Conservation (phyloP, 2,888 invertebrate genomes). For the Timema cristinae region DNA sequence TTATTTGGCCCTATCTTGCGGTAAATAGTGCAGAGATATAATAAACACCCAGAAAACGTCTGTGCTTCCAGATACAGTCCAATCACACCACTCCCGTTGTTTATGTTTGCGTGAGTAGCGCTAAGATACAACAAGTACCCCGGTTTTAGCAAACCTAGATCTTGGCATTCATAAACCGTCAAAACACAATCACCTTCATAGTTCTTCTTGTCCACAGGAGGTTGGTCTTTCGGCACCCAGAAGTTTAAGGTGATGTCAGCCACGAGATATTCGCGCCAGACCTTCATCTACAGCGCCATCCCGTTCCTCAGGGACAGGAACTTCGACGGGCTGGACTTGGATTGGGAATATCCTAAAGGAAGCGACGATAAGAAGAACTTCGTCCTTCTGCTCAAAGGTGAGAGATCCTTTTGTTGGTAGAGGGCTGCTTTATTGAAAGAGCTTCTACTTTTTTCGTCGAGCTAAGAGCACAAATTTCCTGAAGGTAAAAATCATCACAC, state of each 20-base stretch:
- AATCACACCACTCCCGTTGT: too few relatives aligned
- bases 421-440: neutral
- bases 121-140: too few relatives aligned
- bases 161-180: too few relatives aligned
- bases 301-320: conserved; percentile 81
- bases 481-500: too few relatives aligned
- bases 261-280: conserved; percentile 81
- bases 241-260: conserved; percentile 92
- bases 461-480: too few relatives aligned
- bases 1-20: too few relatives aligned
- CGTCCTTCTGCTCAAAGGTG: conserved; percentile 83
- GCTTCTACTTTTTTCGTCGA: neutral
- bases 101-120: too few relatives aligned
- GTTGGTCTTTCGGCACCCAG: conserved; percentile 96
- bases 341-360: conserved; percentile 94
- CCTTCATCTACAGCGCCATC: conserved; percentile 91
- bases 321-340: conserved; percentile 85
- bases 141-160: too few relatives aligned
- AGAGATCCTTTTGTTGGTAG: conserved; percentile 31
- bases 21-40: too few relatives aligned
- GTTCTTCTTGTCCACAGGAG: conserved; percentile 56
- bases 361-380: conserved; percentile 90
- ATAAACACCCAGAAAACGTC: too few relatives aligned
- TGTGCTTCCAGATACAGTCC: too few relatives aligned
- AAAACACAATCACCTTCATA: too few relatives aligned